Percentiles rank a stretch among this genome's conserved stretches.
Conservation (phyloP, 2,888 invertebrate species). For the Bombylius discolor region DNA sequence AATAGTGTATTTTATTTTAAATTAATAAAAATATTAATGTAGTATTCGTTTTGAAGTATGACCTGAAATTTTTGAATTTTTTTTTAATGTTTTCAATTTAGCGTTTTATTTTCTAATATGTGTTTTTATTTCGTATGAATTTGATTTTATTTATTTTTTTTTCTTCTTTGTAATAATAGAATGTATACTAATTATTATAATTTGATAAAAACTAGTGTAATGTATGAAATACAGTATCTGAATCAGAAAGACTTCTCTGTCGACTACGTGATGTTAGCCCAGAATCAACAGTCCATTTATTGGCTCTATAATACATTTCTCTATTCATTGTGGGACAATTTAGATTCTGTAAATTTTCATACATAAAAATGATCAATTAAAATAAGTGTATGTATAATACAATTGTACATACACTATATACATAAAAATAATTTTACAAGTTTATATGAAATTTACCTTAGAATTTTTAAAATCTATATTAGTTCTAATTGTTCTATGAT, state of each 20-base stretch:
- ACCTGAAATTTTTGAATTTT: too few relatives aligned
- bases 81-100: too few relatives aligned
- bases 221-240: constrained; percentile 13
- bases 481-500: constrained; percentile 88
- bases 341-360: constrained; percentile 40
- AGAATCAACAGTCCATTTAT: constrained; percentile 36
- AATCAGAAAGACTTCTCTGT: constrained; percentile 17
- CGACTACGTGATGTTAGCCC: constrained; percentile 35
- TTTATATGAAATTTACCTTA: constrained; percentile 27
- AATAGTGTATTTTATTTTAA: too few relatives aligned
- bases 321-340: constrained; percentile 81
- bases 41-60: too few relatives aligned
- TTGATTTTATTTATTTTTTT: neutral
- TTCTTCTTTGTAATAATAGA: neutral
- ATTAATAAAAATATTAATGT: too few relatives aligned
- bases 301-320: constrained; percentile 70
- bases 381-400: too few relatives aligned
- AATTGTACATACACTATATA: too few relatives aligned
- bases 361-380: too few relatives aligned
- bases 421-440: neutral
- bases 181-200: neutral
- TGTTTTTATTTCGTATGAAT: neutral
- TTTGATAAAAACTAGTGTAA: constrained; percentile 10
- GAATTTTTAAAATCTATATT: constrained; percentile 88
- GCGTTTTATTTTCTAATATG: too few relatives aligned